Evolutionary conservation across 2,113 vertebrate species (phyloP), one percentile per base, ranked within the genome.

Genomic region (Notechis scutatus): DNA sequence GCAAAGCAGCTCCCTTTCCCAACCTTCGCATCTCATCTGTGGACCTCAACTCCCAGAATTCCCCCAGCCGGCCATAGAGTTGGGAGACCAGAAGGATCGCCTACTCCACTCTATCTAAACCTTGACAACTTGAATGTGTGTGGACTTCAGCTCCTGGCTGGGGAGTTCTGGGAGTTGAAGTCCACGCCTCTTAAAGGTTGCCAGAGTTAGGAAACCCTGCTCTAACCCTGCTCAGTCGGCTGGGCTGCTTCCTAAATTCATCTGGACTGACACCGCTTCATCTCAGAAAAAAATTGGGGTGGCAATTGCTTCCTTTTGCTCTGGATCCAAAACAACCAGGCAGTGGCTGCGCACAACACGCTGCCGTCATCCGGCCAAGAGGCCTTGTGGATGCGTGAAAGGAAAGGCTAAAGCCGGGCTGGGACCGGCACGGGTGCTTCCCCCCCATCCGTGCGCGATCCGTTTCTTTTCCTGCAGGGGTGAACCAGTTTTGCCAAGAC

Each of bases 401-500:
- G 81, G 21, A 21, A 23, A 45, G 20, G 6, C 18, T 9, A 23
- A 45, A 39, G 3, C 7, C 0, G 8, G 81, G 81, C 7, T 14
- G 64, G 29, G 39, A 20, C 39, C 0, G 7, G 18, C 15, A 21
- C 3, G 7, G 39, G 7, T 14, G 20, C 12, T 54, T 54, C 23
- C 61, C 18, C 26, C 21, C 24, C 55, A 8, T 15, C 3, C 1
- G 11, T 24, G n/a, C 0, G 20, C 57, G 69, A 61, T 94, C 69
- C 1, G 29, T 85, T 87, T 64, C 90, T 85, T 1, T 52, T 81
- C 87, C 85, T 88, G 26, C 94, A 98, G 99, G 99, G 11, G 97
- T 99, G 96, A 94, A n/a, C 61, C 98, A 98, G 93, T 99, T 99
- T 96, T 99, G 99, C 95, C 98, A 95, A 96, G 98, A 99, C 95